Conservation (phyloP, 2,797 vertebrate species). For the Anguilla marmorata region DNA sequence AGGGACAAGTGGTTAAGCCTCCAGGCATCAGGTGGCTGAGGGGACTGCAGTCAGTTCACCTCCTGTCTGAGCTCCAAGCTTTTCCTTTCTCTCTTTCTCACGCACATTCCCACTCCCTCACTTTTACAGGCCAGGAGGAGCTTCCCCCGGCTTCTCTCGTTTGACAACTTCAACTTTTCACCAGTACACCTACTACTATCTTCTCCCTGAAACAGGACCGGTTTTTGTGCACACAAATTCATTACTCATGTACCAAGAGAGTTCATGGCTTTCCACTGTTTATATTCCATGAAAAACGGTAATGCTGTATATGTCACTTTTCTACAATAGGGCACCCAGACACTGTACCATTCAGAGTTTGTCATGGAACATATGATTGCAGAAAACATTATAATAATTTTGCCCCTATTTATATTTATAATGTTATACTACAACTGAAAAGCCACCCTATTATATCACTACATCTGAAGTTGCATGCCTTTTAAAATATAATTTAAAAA, state of each 20-base stretch:
- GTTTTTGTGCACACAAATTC: not conserved
- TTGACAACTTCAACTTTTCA: not conserved
- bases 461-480: not conserved
- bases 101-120: conserved; percentile 5
- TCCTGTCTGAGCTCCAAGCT: conserved; percentile 39
- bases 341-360: not conserved
- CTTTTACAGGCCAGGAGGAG: not conserved
- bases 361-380: not conserved
- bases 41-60: conserved; percentile 7
- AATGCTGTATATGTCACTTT: not conserved
- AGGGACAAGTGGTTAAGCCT: conserved; percentile 65
- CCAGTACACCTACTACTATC: not conserved
- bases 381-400: not conserved
- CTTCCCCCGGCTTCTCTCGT: not conserved
- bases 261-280: not conserved
- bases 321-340: not conserved
- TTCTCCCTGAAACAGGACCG: not conserved
- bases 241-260: not conserved
- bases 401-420: not conserved
- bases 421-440: not conserved
- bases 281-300: not conserved
- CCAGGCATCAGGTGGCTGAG: conserved; percentile 70
- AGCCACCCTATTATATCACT: not conserved
- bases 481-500: not conserved
- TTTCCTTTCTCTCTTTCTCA: conserved; percentile 46